Evolutionary conservation across 2,113 vertebrate species (phyloP), one percentile per base, ranked within the genome.

Genomic region (Pelvicachromis taeniatus): DNA sequence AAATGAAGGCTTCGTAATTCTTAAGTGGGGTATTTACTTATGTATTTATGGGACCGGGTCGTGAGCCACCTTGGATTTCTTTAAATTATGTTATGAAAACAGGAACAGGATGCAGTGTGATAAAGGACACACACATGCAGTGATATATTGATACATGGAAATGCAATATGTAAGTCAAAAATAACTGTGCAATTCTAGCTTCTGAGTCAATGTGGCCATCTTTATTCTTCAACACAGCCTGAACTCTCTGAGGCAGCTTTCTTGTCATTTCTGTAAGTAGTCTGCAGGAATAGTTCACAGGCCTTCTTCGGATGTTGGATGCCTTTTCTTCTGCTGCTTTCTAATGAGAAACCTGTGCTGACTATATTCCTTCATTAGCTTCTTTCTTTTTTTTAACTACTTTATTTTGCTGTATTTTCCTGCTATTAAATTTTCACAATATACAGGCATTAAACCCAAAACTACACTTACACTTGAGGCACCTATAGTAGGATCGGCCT

Each of bases 121-220:
- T 63, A 13, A 13, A 38, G 19, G 59, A 63, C 33, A 0, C 19
- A 13, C 0, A 0, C 61, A 42, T 14, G 12, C 61, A 68, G 35
- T 9, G 35, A 42, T 68, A 19, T 68, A 42, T 68, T 40, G 1
- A 65, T 38, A 4, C 33, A 1, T 63, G 33, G 19, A 21, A 21
- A 63, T 21, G 13, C 0, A 63, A 13, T 21, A 38, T 38, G 33
- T 38, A 1, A 42, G 4, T 35, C n/a, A 40, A 9, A 68, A 68
- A 68, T 14, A 68, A 11, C 35, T 42, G 19, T 8, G n/a, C 4
- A 65, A 0, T 31, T 59, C 1, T 10, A 35, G 31, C 59, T 35
- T 63, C 17, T 11, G 31, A 4, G 31, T 61, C 1, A 63, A 12
- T 7, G 38, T 40, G 19, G 40, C 61, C 61, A 21, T 19, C 35